phyloP scores from a whole-genome alignment of 2,113 vertebrate genomes.

The Bagarius yarrelli region DNA sequence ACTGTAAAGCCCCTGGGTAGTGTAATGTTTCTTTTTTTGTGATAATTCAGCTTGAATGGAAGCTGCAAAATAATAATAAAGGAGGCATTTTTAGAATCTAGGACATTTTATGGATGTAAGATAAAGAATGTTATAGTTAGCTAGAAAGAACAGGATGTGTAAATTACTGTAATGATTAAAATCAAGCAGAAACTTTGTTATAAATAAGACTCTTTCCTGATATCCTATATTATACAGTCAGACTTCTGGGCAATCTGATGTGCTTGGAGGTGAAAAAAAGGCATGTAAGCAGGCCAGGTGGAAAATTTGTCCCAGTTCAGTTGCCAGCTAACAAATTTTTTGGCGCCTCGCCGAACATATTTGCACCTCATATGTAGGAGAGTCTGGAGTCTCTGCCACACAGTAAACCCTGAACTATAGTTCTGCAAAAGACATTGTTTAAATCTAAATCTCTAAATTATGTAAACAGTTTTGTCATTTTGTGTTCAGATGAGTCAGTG shows the following conservation, averaged over 20 bases:
- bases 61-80: slow-evolving; percentile 13
- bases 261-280: background rate
- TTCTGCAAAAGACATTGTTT: background rate
- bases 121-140: background rate
- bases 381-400: slow-evolving; percentile 57
- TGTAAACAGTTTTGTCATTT: slow-evolving; percentile 51
- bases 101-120: slow-evolving; percentile 1
- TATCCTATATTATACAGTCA: slow-evolving; percentile 1
- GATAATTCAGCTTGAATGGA: slow-evolving; percentile 36
- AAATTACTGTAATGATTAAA: slow-evolving; percentile 11
- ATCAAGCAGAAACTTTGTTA: background rate
- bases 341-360: slow-evolving; percentile 50
- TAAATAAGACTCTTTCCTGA: background rate
- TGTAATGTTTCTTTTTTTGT: slow-evolving; percentile 31
- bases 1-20: slow-evolving; percentile 48
- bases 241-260: slow-evolving; percentile 1
- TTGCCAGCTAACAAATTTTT: slow-evolving; percentile 66
- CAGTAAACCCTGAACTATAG: slow-evolving; percentile 7
- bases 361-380: slow-evolving; percentile 59
- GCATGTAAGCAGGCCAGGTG: slow-evolving; percentile 37
- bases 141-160: background rate
- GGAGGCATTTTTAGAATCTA: slow-evolving; percentile 24
- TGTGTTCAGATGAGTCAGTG: slow-evolving; percentile 16
- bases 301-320: slow-evolving; percentile 60
- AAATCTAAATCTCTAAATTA: background rate